phyloP scores from a whole-genome alignment of 2,797 vertebrate genomes.

The Tiaroga cobitis region DNA sequence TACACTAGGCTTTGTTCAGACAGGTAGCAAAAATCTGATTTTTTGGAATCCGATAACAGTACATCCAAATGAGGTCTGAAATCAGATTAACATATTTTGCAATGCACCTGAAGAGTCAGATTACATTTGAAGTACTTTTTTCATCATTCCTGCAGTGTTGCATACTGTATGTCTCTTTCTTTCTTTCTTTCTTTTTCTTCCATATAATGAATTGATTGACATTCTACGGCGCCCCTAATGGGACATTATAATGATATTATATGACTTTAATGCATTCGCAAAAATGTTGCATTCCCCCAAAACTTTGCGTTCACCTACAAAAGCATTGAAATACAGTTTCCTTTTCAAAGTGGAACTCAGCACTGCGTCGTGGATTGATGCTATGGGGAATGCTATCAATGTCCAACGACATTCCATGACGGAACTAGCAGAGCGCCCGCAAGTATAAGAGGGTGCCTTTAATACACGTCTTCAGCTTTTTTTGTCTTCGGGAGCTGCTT shows the following conservation, averaged over 20 bases:
- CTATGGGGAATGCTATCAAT: background rate
- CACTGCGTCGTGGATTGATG: background rate
- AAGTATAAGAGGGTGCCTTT: background rate
- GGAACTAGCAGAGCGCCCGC: background rate
- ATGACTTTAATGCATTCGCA: background rate
- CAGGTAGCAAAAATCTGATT: background rate
- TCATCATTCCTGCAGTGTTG: background rate
- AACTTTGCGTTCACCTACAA: background rate
- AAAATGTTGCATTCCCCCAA: background rate
- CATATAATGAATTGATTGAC: background rate
- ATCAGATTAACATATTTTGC: background rate
- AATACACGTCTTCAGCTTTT: background rate
- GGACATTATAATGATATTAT: background rate
- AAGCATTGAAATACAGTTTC: background rate
- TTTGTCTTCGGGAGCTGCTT: background rate
- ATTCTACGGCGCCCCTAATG: background rate
- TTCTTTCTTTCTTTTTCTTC: background rate
- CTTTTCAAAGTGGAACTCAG: background rate
- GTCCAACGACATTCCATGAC: background rate
- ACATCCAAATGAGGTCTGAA: background rate
- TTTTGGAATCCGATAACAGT: background rate
- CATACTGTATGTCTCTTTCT: background rate
- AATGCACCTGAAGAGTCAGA: background rate
- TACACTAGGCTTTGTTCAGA: slow-evolving; percentile 30
- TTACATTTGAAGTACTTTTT: background rate